Evolutionary conservation across 2,113 vertebrate genomes (phyloP), one percentile per base, ranked within the genome.

Genomic region (Machaerirhynchus nigripectus): DNA sequence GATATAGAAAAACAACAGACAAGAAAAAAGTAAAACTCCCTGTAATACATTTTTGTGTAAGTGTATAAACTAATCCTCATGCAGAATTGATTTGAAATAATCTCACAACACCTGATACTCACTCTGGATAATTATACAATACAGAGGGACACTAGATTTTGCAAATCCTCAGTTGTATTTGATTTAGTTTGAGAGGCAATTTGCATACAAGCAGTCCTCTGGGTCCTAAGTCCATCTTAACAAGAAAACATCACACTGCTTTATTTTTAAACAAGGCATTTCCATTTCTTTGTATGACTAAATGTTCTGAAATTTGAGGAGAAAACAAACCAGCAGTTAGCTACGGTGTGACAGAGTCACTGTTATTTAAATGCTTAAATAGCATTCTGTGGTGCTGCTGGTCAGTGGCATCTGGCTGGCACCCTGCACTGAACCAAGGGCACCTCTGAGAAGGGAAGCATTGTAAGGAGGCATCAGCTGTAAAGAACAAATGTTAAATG

Each of bases 291-390:
- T 75, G 27, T 56, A n/a, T 22, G 37, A 89, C 86, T 78, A 84
- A 92, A 86, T 77, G 42, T 75, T 90, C 61, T 90, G 89, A 94
- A 96, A 96, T 64, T 47, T 81, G 65, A 86, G 83, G 40, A 65
- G 67, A 84, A 87, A 93, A 39, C 53, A 89, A 85, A 93, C 65
- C 35, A 95, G 75, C 71, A 83, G 61, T 91, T 94, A 92, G 59
- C 49, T 81, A 65, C n/a, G 5, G 73, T 61, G 79, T 69, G 44
- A 78, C 28, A 42, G 28, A 93, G 78, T n/a, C 79, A 86, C 93
- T 94, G 73, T 87, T 87, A 96, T 95, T 93, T 87, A 86, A 87
- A 68, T 3, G 13, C 35, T 78, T 78, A 93, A 92, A 97, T 89
- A 95, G 73, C 22, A 67, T 63, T 37, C 83, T 89, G 94, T 74